Percentiles rank a stretch among this genome's conserved stretches.
phyloP scores from a whole-genome alignment of 2,888 invertebrate species.

The Drosophila basisetae region DNA sequence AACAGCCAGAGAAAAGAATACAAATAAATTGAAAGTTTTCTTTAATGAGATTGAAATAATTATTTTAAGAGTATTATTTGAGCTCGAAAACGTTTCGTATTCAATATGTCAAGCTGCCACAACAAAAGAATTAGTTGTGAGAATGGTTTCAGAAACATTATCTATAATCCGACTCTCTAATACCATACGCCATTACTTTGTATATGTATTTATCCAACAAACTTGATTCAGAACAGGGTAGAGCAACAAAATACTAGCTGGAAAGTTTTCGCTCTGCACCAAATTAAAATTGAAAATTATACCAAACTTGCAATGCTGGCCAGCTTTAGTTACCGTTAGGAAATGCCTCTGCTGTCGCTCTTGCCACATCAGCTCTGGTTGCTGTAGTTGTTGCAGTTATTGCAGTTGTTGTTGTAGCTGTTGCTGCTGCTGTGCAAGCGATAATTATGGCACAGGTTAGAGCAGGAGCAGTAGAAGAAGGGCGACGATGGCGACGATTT shows the following conservation, averaged over 20 bases:
- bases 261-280: conserved; percentile 4
- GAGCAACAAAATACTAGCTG: too few relatives aligned
- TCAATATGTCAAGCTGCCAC: not conserved
- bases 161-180: not conserved
- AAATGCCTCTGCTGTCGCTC: conserved; percentile 7
- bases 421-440: conserved; percentile 29
- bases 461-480: not conserved
- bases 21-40: not conserved
- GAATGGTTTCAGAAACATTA: not conserved
- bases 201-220: not conserved
- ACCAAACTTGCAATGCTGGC: conserved; percentile 36
- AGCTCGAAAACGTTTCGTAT: not conserved
- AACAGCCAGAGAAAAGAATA: not conserved
- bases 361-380: not conserved
- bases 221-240: not conserved
- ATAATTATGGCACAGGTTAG: conserved; percentile 46
- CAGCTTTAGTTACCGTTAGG: conserved; percentile 42
- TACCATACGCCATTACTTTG: not conserved
- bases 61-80: not conserved
- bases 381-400: not conserved
- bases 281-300: conserved; percentile 43
- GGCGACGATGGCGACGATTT: not conserved
- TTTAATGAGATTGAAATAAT: not conserved
- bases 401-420: conserved; percentile 27
- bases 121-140: not conserved